These are phyloP conservation scores for Heterocephalus glaber DNA, from an alignment of 2,113 vertebrate genomes.

Conservation along the genomic window DNA sequence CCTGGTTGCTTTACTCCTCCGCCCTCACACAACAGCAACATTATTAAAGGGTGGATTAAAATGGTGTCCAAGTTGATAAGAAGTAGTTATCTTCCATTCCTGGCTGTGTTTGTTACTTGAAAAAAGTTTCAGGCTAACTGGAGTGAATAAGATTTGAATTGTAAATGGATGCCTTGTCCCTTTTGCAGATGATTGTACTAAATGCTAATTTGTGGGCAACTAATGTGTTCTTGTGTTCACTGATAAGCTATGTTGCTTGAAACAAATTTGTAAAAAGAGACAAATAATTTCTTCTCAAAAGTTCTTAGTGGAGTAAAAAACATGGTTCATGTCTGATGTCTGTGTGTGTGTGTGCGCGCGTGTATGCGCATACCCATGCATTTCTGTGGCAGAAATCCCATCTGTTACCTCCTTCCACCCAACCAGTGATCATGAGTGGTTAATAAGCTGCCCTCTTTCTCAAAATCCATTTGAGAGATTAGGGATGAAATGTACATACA, in stretches of 20 bases:
- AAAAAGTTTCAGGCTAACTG: conserved; percentile 74
- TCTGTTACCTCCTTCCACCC: not conserved
- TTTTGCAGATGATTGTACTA: conserved; percentile 76
- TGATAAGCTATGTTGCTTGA: conserved; percentile 73
- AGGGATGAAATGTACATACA: not conserved
- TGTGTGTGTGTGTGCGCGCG: not conserved
- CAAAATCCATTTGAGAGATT: conserved; percentile 26
- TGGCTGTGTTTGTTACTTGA: conserved; percentile 64
- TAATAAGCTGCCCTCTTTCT: not conserved
- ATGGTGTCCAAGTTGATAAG: conserved; percentile 53
- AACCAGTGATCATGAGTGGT: not conserved
- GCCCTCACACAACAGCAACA: not conserved
- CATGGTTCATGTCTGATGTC: not conserved
- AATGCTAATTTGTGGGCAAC: conserved; percentile 76
- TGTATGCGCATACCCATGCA: not conserved
- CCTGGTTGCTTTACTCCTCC: not conserved
- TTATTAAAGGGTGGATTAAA: conserved; percentile 69
- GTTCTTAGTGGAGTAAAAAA: conserved; percentile 3
- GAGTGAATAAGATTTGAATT: conserved; percentile 73
- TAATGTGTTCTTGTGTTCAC: conserved; percentile 71
- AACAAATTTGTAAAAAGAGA: conserved; percentile 73
- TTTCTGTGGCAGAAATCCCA: not conserved
- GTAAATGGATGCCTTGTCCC: conserved; percentile 72
- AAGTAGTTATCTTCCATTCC: conserved; percentile 57
- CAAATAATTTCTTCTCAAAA: conserved; percentile 22